These are phyloP conservation scores for Noturus placidus DNA, from an alignment of 2,113 vertebrate genomes.

Conservation along the genomic window DNA sequence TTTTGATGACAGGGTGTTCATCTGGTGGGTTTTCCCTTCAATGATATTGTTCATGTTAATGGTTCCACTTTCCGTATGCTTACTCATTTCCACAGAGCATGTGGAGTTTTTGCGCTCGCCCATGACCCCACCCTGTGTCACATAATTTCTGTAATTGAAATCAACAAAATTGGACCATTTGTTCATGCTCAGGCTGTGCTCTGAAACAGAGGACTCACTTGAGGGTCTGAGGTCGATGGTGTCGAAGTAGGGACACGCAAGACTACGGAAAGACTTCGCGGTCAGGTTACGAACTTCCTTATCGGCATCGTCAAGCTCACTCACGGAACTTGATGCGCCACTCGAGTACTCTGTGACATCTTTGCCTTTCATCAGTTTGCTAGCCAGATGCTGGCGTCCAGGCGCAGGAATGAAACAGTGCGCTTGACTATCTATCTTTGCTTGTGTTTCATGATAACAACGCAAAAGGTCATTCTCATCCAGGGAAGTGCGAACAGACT, in stretches of 20 bases:
- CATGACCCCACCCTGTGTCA: conserved; percentile 53
- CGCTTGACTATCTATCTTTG: conserved; percentile 53
- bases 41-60: conserved; percentile 26
- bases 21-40: conserved; percentile 65
- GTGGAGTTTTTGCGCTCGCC: conserved; percentile 64
- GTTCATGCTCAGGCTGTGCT: conserved; percentile 80
- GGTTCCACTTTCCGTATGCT: conserved; percentile 52
- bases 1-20: conserved; percentile 61
- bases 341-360: conserved; percentile 90
- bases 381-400: conserved; percentile 84
- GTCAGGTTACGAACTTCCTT: conserved; percentile 96
- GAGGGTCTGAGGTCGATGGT: conserved; percentile 85
- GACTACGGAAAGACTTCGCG: conserved; percentile 90
- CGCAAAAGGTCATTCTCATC: background rate
- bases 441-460: background rate
- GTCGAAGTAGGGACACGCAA: conserved; percentile 94
- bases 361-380: conserved; percentile 77
- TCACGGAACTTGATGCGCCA: conserved; percentile 93
- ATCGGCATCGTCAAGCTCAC: conserved; percentile 95
- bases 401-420: conserved; percentile 80
- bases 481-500: conserved; percentile 54
- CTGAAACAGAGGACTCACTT: conserved; percentile 86
- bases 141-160: conserved; percentile 78
- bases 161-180: conserved; percentile 91
- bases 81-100: conserved; percentile 65